phyloP scores from a whole-genome alignment of 2,888 invertebrate species.

The Mellilla xanthometata region DNA sequence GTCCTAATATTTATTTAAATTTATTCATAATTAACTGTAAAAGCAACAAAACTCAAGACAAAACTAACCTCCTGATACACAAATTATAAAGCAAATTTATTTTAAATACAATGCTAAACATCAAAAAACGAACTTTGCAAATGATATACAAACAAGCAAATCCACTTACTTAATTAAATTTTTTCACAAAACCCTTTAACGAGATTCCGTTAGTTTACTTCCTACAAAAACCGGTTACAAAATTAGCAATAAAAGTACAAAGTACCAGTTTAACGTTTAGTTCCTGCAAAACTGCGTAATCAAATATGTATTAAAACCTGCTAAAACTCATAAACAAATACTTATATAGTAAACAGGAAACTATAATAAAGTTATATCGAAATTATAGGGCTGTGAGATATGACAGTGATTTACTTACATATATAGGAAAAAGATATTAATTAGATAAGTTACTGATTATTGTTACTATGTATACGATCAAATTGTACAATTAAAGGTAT shows the following conservation, averaged over 20 bases:
- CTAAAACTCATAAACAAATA: background rate
- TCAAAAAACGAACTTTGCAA: background rate
- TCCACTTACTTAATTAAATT: background rate
- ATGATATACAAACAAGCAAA: background rate
- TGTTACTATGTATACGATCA: too few relatives aligned
- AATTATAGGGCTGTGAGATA: slow-evolving; percentile 10
- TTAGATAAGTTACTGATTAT: too few relatives aligned
- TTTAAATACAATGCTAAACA: too few relatives aligned
- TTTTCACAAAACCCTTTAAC: slow-evolving; percentile 7
- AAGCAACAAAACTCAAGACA: too few relatives aligned
- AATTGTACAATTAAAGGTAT: too few relatives aligned
- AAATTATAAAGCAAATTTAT: too few relatives aligned
- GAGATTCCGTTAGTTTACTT: slow-evolving; percentile 2
- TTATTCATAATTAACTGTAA: too few relatives aligned
- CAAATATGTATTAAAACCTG: slow-evolving; percentile 4
- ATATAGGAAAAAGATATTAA: too few relatives aligned
- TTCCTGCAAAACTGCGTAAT: slow-evolving; percentile 17
- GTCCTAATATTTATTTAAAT: too few relatives aligned
- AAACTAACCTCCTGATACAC: too few relatives aligned
- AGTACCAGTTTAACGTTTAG: slow-evolving; percentile 8
- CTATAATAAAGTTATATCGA: slow-evolving; percentile 1
- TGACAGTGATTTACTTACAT: slow-evolving; percentile 7
- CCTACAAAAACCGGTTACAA: slow-evolving; percentile 14
- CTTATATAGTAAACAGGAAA: slow-evolving; percentile 17
- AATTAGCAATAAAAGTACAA: slow-evolving; percentile 16